Percentiles rank a stretch among this genome's conserved stretches.
Evolutionary conservation across 1,140 invertebrate species (phyloP).

Genomic region (Trissolcus basalis): DNA sequence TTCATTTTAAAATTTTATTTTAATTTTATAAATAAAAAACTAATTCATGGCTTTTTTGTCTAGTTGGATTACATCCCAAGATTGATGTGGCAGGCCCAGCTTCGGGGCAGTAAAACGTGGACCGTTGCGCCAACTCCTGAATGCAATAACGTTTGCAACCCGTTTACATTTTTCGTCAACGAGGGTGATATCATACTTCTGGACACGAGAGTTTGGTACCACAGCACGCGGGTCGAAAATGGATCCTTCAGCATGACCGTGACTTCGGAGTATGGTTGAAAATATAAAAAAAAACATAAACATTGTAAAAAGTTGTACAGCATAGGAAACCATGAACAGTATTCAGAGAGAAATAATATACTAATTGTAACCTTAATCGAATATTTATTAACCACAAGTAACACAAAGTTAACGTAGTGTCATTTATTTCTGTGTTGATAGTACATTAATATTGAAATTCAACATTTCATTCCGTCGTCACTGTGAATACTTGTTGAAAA

Average conservation of each 20-base stretch:
- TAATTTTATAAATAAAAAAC: too few relatives aligned
- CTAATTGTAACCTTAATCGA: slow-evolving; percentile 20
- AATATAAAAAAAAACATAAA: too few relatives aligned
- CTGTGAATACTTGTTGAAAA: neutral
- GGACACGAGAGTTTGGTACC: slow-evolving; percentile 95
- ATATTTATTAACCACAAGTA: slow-evolving; percentile 52
- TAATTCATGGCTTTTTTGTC: too few relatives aligned
- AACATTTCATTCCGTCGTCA: slow-evolving; percentile 1
- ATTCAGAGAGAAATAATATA: slow-evolving; percentile 20
- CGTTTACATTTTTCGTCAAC: slow-evolving; percentile 86
- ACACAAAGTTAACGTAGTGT: slow-evolving; percentile 51
- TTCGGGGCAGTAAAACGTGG: slow-evolving; percentile 92
- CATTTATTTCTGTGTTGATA: slow-evolving; percentile 47
- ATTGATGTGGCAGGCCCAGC: slow-evolving; percentile 95
- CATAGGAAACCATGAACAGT: slow-evolving; percentile 24
- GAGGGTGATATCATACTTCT: slow-evolving; percentile 91
- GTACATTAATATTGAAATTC: slow-evolving; percentile 11
- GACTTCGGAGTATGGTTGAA: slow-evolving; percentile 89
- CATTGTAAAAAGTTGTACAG: neutral
- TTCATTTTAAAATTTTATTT: too few relatives aligned
- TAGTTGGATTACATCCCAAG: slow-evolving; percentile 94
- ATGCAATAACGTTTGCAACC: slow-evolving; percentile 86
- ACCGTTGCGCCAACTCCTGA: slow-evolving; percentile 89
- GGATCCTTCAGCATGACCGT: slow-evolving; percentile 92
- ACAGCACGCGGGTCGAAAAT: slow-evolving; percentile 88